Evolutionary conservation across 1,140 invertebrate genomes (phyloP).

Genomic region (Glossosoma conforme): DNA sequence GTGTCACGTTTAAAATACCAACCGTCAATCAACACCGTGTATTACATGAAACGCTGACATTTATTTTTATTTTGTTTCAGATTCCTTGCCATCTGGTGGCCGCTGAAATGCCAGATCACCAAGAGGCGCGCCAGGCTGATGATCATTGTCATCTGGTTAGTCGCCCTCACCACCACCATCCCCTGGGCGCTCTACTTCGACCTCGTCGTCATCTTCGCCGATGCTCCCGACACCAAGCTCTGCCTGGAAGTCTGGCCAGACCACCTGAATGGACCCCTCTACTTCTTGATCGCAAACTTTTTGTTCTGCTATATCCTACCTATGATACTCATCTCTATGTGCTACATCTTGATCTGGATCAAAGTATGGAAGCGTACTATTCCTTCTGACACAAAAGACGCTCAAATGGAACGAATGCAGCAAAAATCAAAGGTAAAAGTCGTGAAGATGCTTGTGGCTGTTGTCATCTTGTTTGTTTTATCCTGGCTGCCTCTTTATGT

Average conservation of each 20-base stretch:
- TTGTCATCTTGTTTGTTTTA: slow-evolving; percentile 89
- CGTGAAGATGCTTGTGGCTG: slow-evolving; percentile 93
- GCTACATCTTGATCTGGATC: slow-evolving; percentile 90
- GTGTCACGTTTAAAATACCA: too few relatives aligned
- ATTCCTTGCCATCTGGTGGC: slow-evolving; percentile 93
- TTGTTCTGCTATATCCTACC: slow-evolving; percentile 90
- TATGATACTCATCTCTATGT: slow-evolving; percentile 84
- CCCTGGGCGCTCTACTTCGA: slow-evolving; percentile 91
- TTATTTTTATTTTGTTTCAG: slow-evolving; percentile 59
- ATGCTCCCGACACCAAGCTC: slow-evolving; percentile 64
- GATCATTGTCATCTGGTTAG: slow-evolving; percentile 88
- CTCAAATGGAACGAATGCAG: slow-evolving; percentile 85
- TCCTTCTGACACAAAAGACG: slow-evolving; percentile 85
- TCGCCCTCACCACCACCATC: slow-evolving; percentile 75
- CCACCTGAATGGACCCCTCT: slow-evolving; percentile 70
- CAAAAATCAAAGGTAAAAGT: slow-evolving; percentile 92
- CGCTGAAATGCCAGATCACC: slow-evolving; percentile 86
- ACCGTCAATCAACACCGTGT: too few relatives aligned
- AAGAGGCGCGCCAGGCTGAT: slow-evolving; percentile 77
- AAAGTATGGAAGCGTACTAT: slow-evolving; percentile 84
- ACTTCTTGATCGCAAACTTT: slow-evolving; percentile 86
- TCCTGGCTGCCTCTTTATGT: slow-evolving; percentile 94
- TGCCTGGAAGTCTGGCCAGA: slow-evolving; percentile 84
- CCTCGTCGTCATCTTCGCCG: slow-evolving; percentile 67
- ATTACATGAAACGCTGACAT: too few relatives aligned